Evolutionary conservation across 2,888 invertebrate genomes (phyloP).

Genomic region (Torymus aiolomorphi): DNA sequence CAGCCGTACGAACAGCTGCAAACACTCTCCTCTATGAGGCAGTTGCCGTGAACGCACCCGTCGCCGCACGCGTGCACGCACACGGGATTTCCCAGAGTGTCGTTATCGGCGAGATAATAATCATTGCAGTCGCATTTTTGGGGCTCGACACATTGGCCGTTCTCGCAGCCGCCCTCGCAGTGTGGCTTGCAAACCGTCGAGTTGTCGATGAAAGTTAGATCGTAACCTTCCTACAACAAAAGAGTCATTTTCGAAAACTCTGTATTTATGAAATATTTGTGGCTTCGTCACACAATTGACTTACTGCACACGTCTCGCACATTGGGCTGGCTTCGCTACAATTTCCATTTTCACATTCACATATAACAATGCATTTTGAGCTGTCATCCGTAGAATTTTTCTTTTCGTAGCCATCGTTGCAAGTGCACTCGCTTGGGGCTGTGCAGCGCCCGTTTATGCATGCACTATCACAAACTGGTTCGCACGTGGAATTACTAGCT

Average conservation of each 20-base stretch:
- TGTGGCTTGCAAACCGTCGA: slow-evolving; percentile 78
- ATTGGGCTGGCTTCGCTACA: slow-evolving; percentile 49
- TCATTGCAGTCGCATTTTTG: slow-evolving; percentile 67
- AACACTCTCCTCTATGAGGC: slow-evolving; percentile 27
- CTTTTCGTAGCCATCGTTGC: slow-evolving; percentile 66
- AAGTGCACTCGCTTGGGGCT: slow-evolving; percentile 71
- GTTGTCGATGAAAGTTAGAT: slow-evolving; percentile 61
- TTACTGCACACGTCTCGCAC: slow-evolving; percentile 55
- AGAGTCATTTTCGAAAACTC: not conserved
- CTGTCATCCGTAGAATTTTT: slow-evolving; percentile 46
- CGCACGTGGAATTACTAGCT: slow-evolving; percentile 55
- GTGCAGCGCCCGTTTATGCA: slow-evolving; percentile 76
- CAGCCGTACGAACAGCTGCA: slow-evolving; percentile 65
- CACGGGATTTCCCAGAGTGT: slow-evolving; percentile 44
- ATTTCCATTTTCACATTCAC: slow-evolving; percentile 66
- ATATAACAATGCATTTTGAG: slow-evolving; percentile 66
- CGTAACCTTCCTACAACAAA: slow-evolving; percentile 64
- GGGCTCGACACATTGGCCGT: slow-evolving; percentile 73
- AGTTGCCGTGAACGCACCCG: slow-evolving; percentile 56
- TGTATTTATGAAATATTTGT: not conserved
- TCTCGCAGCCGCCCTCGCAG: slow-evolving; percentile 77
- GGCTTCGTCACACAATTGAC: not conserved
- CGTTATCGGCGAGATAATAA: slow-evolving; percentile 61
- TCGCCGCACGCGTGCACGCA: slow-evolving; percentile 54
- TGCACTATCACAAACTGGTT: slow-evolving; percentile 65